A percentile compares a stretch with the other conserved stretches of the same genome.
phyloP scores from a whole-genome alignment of 2,888 invertebrate species.

The Acrobasis suavella region DNA sequence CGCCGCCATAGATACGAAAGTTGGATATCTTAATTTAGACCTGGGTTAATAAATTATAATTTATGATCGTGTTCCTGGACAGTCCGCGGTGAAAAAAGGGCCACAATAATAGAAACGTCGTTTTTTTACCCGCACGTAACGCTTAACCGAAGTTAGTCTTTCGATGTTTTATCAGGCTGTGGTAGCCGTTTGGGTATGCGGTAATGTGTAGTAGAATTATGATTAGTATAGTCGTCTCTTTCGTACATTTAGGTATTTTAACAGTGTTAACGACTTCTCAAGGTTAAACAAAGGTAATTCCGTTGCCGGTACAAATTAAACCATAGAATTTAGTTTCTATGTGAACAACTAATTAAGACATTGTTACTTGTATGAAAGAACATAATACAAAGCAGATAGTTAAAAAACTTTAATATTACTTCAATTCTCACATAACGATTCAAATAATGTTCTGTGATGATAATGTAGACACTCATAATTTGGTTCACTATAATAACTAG shows the following conservation, averaged over 20 bases:
- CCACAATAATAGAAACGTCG: conserved; percentile 75
- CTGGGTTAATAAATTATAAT: conserved; percentile 78
- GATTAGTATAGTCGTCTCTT: conserved; percentile 57
- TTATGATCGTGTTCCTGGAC: conserved; percentile 71
- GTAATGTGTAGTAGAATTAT: conserved; percentile 46
- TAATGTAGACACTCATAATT: background rate
- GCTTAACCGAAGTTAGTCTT: conserved; percentile 62
- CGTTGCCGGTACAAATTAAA: conserved; percentile 9
- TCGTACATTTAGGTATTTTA: conserved; percentile 40
- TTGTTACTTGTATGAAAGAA: conserved; percentile 22
- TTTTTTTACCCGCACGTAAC: conserved; percentile 74
- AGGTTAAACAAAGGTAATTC: conserved; percentile 19
- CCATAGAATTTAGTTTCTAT: conserved; percentile 25
- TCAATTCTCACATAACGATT: background rate
- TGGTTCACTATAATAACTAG: background rate
- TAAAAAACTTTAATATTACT: background rate
- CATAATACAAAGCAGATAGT: conserved; percentile 13
- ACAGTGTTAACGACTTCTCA: conserved; percentile 27
- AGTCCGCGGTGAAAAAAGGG: conserved; percentile 65
- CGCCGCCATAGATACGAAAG: conserved; percentile 64
- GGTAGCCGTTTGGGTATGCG: conserved; percentile 45
- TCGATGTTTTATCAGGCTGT: conserved; percentile 54
- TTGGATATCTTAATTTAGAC: conserved; percentile 77
- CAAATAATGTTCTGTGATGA: conserved; percentile 18
- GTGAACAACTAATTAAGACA: conserved; percentile 36